Evolutionary conservation across 2,888 invertebrate genomes (phyloP).

Genomic region (Scaptomyza flava): DNA sequence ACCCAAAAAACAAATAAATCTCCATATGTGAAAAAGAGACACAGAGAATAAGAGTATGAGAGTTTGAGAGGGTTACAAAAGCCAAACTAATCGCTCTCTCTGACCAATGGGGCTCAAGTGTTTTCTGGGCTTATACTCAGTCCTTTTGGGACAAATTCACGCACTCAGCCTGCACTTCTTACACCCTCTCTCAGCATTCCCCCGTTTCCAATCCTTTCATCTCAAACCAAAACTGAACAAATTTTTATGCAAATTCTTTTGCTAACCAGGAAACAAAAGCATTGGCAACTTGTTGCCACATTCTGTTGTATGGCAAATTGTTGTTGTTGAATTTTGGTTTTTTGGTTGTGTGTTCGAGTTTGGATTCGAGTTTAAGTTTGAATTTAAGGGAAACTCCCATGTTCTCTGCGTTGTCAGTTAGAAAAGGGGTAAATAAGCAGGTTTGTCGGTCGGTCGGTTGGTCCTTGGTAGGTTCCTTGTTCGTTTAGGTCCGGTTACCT

Average conservation of each 20-base stretch:
- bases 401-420: slow-evolving; percentile 27
- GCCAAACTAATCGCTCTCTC: slow-evolving; percentile 44
- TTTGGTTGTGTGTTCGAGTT: neutral
- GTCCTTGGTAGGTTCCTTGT: slow-evolving; percentile 2
- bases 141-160: slow-evolving; percentile 37
- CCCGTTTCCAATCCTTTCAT: neutral
- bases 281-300: slow-evolving; percentile 55
- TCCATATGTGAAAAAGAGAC: neutral
- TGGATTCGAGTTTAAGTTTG: slow-evolving; percentile 1
- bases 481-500: slow-evolving; percentile 12
- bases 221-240: slow-evolving; percentile 36
- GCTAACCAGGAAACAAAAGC: slow-evolving; percentile 22
- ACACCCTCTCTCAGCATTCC: slow-evolving; percentile 3
- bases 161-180: slow-evolving; percentile 32
- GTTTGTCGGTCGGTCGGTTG: slow-evolving; percentile 3
- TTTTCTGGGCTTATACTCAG: slow-evolving; percentile 32
- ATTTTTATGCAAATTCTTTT: slow-evolving; percentile 72
- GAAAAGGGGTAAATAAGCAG: slow-evolving; percentile 40
- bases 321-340: neutral
- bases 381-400: neutral
- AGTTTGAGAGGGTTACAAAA: slow-evolving; percentile 9
- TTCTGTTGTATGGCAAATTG: slow-evolving; percentile 9
- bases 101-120: slow-evolving; percentile 35
- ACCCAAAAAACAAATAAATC: neutral
- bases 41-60: neutral